These are phyloP conservation scores for Aleiodes leptofemur DNA, from an alignment of 2,888 invertebrate species.

Conservation along the genomic window DNA sequence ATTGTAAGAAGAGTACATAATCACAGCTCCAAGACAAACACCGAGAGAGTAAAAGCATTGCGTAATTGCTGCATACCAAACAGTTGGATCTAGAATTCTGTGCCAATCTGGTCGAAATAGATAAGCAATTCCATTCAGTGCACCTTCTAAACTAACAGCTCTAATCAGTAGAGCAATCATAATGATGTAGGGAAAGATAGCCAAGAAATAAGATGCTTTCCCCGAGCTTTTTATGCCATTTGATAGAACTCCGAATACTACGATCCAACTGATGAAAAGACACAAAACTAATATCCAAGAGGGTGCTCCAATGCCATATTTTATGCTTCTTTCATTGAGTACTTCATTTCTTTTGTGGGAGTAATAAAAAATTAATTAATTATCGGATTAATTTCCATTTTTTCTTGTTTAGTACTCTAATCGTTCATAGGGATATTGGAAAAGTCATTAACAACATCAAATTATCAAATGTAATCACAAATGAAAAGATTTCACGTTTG, in stretches of 20 bases:
- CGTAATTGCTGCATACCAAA: slow-evolving; percentile 82
- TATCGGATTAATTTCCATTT: no score
- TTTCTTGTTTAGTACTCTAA: no score
- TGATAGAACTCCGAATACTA: slow-evolving; percentile 77
- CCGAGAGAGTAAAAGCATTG: slow-evolving; percentile 83
- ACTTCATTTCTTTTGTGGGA: slow-evolving; percentile 75
- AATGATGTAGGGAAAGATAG: slow-evolving; percentile 81
- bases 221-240: slow-evolving; percentile 80
- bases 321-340: slow-evolving; percentile 76
- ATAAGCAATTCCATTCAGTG: slow-evolving; percentile 80
- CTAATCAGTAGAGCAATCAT: slow-evolving; percentile 79
- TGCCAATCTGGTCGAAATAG: slow-evolving; percentile 83
- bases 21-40: slow-evolving; percentile 80
- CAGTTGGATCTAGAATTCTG: slow-evolving; percentile 79
- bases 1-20: slow-evolving; percentile 80
- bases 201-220: slow-evolving; percentile 84
- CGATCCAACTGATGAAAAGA: slow-evolving; percentile 77
- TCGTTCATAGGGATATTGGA: no score
- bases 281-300: slow-evolving; percentile 78
- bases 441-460: no score
- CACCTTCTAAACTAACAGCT: slow-evolving; percentile 80
- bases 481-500: no score
- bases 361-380: slow-evolving; percentile 52
- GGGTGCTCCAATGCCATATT: slow-evolving; percentile 78
- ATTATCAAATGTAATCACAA: no score